Evolutionary conservation across 1,140 invertebrate species (phyloP), one percentile per base, ranked within the genome.

Genomic region (Zaprionus gabonicus): DNA sequence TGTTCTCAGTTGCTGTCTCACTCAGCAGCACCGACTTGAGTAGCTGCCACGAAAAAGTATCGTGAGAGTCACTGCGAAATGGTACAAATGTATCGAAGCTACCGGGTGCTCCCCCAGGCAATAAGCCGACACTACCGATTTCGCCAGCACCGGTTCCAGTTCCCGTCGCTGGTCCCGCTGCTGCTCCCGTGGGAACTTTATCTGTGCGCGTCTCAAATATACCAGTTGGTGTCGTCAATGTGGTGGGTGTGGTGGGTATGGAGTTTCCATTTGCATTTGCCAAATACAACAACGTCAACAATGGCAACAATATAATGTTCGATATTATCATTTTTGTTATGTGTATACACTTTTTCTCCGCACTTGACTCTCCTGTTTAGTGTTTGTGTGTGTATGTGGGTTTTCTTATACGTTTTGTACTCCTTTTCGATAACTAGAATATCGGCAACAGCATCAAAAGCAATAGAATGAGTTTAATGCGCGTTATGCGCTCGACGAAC

Each of bases 41-140:
- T n/a, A 95, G 71, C 51, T 92, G 92, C 95, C 95, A 95, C 38
- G 95, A 95, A 75, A 95, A 95, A 9, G 88, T 81, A 77, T 94
- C 94, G 46, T 94, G 95, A 3, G 91, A 88, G 58, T 94, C 92
- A 41, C 93, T 93, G n/a, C 93, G 91, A 72, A 94, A 94, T 5
- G 94, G 94, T 36, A 94, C 92, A 74, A 95, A 95, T 38, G 94
- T 94, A 49, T 95, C 94, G 20, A 93, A 82, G 51, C 94, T 93
- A 60, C 86, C 91, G 38, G 65, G 71, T 63, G 53, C 12, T 10
- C 60, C 31, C 3, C 63, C 31, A 3, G 57, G 51, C 49, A 64
- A 20, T 64, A 59, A 6, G 12, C 31, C n/a, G 28, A 23, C 41
- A 46, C 41, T 7, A 17, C 41, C n/a, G 7, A 10, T 46, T 46